These are phyloP conservation scores for Chelon labrosus DNA, from an alignment of 2,797 vertebrate species.

Conservation along the genomic window DNA sequence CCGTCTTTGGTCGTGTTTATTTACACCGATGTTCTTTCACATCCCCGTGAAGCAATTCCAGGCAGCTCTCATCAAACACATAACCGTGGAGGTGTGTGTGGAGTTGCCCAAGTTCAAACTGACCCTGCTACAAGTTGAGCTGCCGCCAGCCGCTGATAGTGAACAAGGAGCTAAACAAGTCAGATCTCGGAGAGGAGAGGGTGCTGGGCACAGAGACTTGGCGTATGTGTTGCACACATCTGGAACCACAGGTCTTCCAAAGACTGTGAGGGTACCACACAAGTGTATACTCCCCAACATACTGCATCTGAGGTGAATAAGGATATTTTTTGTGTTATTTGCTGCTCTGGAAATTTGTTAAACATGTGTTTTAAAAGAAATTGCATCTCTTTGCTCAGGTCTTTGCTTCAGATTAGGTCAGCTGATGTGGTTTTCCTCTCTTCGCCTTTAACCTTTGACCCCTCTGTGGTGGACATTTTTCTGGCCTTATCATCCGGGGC, in stretches of 20 bases:
- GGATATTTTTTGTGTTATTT: neutral
- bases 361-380: neutral
- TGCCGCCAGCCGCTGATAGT: conserved; percentile 14
- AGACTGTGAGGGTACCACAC: conserved; percentile 94
- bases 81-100: conserved; percentile 67
- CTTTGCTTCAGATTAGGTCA: conserved; percentile 88
- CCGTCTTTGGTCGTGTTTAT: neutral
- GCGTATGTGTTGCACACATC: conserved; percentile 96
- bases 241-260: conserved; percentile 94
- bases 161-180: neutral
- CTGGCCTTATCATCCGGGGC: conserved; percentile 92
- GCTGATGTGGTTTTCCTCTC: conserved; percentile 92
- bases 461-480: conserved; percentile 95
- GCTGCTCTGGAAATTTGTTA: neutral
- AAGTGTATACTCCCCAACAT: conserved; percentile 94
- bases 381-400: conserved; percentile 72
- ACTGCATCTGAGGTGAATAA: conserved; percentile 86
- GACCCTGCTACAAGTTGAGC: conserved; percentile 81
- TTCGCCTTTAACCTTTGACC: conserved; percentile 96
- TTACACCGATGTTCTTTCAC: conserved; percentile 13
- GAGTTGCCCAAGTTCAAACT: conserved; percentile 82
- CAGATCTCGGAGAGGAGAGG: neutral
- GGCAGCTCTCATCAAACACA: conserved; percentile 64
- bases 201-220: conserved; percentile 67
- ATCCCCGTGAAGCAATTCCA: conserved; percentile 85